Evolutionary conservation across 2,888 invertebrate species (phyloP).

Genomic region (Pristionchus japonicus): DNA sequence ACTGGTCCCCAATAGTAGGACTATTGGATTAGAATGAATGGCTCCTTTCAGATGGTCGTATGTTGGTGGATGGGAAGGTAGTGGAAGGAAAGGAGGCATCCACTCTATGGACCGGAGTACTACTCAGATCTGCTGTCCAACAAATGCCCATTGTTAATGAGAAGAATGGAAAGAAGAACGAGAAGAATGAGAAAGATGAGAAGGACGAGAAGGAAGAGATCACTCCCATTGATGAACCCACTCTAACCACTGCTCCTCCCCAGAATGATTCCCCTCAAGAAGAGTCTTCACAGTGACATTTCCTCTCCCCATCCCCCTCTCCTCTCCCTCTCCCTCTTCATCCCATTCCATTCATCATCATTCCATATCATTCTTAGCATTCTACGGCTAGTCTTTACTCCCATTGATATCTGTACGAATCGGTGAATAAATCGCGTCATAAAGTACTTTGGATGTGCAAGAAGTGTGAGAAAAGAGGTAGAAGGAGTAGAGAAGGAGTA

Average conservation of each 20-base stretch:
- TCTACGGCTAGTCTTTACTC: conserved; percentile 3
- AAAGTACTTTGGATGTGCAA: not conserved
- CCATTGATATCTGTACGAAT: not conserved
- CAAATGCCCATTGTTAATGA: not conserved
- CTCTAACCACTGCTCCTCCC: not conserved
- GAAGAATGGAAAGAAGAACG: not conserved
- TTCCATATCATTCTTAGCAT: conserved; percentile 16
- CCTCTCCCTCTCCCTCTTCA: no score
- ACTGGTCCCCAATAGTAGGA: no score
- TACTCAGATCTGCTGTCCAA: conserved; percentile 41
- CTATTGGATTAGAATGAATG: not conserved
- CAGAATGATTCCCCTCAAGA: not conserved
- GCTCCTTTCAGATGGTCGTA: conserved; percentile 55
- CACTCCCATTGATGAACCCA: not conserved
- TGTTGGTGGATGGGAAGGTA: conserved; percentile 57
- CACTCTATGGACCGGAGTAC: conserved; percentile 51
- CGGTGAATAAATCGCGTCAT: conserved; percentile 2
- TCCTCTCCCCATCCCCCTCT: no score
- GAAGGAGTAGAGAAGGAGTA: not conserved
- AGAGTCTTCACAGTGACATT: not conserved
- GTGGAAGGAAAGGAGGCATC: conserved; percentile 49
- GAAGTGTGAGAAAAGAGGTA: not conserved
- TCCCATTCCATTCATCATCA: not conserved
- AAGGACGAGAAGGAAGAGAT: not conserved
- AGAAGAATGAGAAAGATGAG: not conserved